A percentile compares a stretch with the other conserved stretches of the same genome.
These are phyloP conservation scores for Antennarius striatus DNA, from an alignment of 2,113 vertebrate species.

Conservation along the genomic window DNA sequence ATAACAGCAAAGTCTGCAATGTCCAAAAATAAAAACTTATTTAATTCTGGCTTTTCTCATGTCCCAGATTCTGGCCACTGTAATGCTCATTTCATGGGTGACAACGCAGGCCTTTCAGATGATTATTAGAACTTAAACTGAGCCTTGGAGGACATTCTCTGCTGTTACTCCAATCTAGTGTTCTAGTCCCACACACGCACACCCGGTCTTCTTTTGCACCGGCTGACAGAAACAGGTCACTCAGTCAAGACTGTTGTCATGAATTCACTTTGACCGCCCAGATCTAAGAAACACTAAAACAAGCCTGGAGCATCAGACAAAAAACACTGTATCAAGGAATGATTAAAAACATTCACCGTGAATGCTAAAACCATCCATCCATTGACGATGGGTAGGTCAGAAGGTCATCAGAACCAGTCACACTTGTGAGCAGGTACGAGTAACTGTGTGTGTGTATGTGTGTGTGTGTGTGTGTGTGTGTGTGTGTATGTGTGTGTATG, in stretches of 20 bases:
- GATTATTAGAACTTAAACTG: conserved; percentile 47
- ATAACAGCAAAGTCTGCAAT: conserved; percentile 34
- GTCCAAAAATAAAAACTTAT: conserved; percentile 45
- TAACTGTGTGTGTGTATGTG: too few relatives aligned
- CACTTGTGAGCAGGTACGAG: too few relatives aligned
- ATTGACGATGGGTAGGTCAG: too few relatives aligned
- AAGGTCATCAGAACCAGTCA: too few relatives aligned
- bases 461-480: too few relatives aligned
- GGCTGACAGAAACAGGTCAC: conserved; percentile 75
- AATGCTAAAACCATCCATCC: background rate
- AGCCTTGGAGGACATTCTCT: conserved; percentile 40
- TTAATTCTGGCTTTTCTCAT: conserved; percentile 35
- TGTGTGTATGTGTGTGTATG: too few relatives aligned
- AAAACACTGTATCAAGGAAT: conserved; percentile 6
- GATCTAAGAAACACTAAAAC: conserved; percentile 37
- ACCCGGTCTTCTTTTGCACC: conserved; percentile 39
- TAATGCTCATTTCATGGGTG: conserved; percentile 55
- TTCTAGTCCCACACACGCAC: conserved; percentile 13
- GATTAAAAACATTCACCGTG: background rate
- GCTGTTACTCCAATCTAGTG: conserved; percentile 37
- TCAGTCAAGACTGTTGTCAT: conserved; percentile 50
- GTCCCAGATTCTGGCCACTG: conserved; percentile 46
- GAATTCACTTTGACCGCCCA: conserved; percentile 21
- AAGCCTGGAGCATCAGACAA: conserved; percentile 21
- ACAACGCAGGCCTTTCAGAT: conserved; percentile 6